Percentiles rank a stretch among this genome's conserved stretches.
Conservation (phyloP, 2,888 invertebrate genomes). For the Pegoplata infirma region DNA sequence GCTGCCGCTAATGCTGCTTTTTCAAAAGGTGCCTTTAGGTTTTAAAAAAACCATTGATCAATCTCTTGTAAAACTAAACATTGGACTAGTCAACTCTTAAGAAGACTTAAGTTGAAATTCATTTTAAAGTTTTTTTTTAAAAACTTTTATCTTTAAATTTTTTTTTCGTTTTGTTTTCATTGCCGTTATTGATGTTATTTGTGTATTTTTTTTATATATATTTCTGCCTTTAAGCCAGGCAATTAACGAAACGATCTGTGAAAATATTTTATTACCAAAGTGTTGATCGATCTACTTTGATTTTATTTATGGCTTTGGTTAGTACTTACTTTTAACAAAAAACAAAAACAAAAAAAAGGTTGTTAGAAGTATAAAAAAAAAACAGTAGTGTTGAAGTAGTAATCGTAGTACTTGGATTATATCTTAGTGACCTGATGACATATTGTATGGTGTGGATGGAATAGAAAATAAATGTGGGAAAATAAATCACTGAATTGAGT, state of each 20-base stretch:
- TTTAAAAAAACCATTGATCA: constrained; percentile 60
- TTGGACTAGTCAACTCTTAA: background rate
- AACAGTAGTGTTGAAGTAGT: background rate
- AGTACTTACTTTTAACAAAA: background rate
- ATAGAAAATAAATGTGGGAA: constrained; percentile 28
- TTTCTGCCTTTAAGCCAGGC: constrained; percentile 59
- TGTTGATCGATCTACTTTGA: constrained; percentile 63
- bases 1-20: constrained; percentile 15
- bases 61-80: too few relatives aligned
- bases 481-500: constrained; percentile 46
- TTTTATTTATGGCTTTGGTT: constrained; percentile 61
- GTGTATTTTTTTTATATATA: background rate
- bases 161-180: constrained; percentile 20
- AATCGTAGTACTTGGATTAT: constrained; percentile 3
- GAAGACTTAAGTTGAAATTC: background rate
- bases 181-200: constrained; percentile 39
- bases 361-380: constrained; percentile 7
- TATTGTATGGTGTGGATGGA: constrained; percentile 21
- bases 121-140: too few relatives aligned
- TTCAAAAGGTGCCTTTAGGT: constrained; percentile 46
- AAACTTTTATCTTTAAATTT: constrained; percentile 21
- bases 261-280: constrained; percentile 62
- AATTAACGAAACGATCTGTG: constrained; percentile 62
- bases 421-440: constrained; percentile 57
- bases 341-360: background rate